A percentile compares a stretch with the other conserved stretches of the same genome.
phyloP scores from a whole-genome alignment of 2,797 vertebrate species.

The Simalia tracyae region DNA sequence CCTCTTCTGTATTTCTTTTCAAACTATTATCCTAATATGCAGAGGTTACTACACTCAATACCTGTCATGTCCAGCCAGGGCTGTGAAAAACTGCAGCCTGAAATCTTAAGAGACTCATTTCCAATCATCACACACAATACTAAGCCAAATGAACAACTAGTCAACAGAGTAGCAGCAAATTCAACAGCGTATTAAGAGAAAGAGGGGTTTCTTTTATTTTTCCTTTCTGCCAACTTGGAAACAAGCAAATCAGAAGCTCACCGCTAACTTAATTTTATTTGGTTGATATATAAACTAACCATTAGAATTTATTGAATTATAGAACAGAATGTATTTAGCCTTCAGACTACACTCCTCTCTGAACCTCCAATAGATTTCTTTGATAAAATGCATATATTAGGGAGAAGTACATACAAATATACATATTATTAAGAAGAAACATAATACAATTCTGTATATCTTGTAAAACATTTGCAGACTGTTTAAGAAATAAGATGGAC shows the following conservation, averaged over 20 bases:
- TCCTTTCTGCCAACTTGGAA: background rate
- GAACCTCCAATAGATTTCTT: background rate
- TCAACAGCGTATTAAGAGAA: background rate
- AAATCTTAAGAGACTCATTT: background rate
- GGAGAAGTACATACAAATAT: background rate
- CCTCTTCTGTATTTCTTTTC: background rate
- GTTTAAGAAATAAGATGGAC: background rate
- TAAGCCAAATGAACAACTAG: background rate
- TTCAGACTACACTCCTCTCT: background rate
- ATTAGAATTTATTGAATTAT: too few species aligned
- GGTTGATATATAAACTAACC: background rate
- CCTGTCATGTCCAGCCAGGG: background rate
- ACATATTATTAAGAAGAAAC: too few species aligned
- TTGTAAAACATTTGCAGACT: background rate
- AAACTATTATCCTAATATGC: background rate
- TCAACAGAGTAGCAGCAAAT: background rate
- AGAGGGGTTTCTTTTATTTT: background rate
- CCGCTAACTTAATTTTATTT: background rate
- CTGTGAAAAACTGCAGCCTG: background rate
- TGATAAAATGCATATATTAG: background rate
- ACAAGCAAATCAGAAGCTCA: too few species aligned
- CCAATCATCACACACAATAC: too few species aligned
- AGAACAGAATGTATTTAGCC: background rate
- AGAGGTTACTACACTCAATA: background rate
- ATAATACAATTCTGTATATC: background rate